A percentile compares a stretch with the other conserved stretches of the same genome.
Conservation (phyloP, 2,888 invertebrate species). For the Subacronicta megacephala region DNA sequence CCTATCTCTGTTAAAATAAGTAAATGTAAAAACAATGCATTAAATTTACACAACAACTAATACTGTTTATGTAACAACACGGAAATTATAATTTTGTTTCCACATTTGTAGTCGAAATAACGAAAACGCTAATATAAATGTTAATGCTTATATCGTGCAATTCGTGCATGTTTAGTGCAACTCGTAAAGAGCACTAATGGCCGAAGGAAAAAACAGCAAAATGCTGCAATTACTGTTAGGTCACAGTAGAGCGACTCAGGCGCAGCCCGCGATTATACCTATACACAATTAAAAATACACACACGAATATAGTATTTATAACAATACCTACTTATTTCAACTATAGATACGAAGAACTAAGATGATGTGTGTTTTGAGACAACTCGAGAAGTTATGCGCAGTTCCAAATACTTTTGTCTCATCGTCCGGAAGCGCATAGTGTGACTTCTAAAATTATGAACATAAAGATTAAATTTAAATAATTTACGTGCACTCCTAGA, state of each 20-base stretch:
- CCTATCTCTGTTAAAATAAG: neutral
- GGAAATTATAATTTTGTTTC: constrained; percentile 51
- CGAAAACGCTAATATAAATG: constrained; percentile 50
- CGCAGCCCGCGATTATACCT: constrained; percentile 61
- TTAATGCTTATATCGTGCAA: constrained; percentile 53
- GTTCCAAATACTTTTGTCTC: too few relatives aligned
- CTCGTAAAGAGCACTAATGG: constrained; percentile 76
- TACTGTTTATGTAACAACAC: constrained; percentile 34
- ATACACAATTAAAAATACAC: constrained; percentile 62
- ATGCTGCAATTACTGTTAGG: constrained; percentile 71
- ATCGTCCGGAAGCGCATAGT: too few relatives aligned
- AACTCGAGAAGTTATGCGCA: too few relatives aligned
- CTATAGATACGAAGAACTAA: neutral
- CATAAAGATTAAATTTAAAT: too few relatives aligned
- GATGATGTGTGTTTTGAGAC: too few relatives aligned
- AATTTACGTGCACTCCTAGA: too few relatives aligned
- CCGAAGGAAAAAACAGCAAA: constrained; percentile 70
- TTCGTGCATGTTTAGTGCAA: constrained; percentile 65
- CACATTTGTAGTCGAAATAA: constrained; percentile 51
- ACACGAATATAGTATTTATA: constrained; percentile 46
- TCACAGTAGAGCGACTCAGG: constrained; percentile 73
- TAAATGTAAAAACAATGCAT: neutral
- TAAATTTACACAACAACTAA: constrained; percentile 21
- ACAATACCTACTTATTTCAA: constrained; percentile 37
- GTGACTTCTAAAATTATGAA: too few relatives aligned